phyloP scores from a whole-genome alignment of 2,888 invertebrate species.

The Dexiosoma caninum region DNA sequence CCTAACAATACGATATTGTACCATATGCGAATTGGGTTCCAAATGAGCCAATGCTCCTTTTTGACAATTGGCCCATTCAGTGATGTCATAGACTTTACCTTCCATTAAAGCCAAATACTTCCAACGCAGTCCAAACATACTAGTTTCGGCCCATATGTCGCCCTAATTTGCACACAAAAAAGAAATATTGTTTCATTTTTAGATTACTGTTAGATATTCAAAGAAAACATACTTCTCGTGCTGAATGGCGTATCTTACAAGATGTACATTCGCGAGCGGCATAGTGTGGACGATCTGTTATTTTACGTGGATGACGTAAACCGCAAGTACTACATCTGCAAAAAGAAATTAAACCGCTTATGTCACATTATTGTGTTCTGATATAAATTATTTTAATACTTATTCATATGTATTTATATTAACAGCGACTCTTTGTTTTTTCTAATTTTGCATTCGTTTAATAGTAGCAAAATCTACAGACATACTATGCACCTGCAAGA shows the following conservation, averaged over 20 bases:
- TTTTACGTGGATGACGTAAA: slow-evolving; percentile 90
- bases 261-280: slow-evolving; percentile 94
- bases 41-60: slow-evolving; percentile 82
- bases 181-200: neutral
- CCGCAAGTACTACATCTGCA: slow-evolving; percentile 94
- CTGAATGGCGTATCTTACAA: slow-evolving; percentile 93
- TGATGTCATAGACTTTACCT: slow-evolving; percentile 95
- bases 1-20: slow-evolving; percentile 81
- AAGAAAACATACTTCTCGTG: slow-evolving; percentile 83
- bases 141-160: slow-evolving; percentile 97
- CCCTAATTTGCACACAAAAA: slow-evolving; percentile 80
- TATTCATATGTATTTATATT: too few species aligned
- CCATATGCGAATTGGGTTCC: slow-evolving; percentile 93
- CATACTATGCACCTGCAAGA: too few species aligned
- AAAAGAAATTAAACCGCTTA: neutral
- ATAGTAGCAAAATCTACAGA: too few species aligned
- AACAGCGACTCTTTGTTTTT: too few species aligned
- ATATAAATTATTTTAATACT: too few species aligned
- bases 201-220: neutral
- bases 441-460: too few species aligned
- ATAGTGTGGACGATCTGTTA: slow-evolving; percentile 91
- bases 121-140: slow-evolving; percentile 92
- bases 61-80: slow-evolving; percentile 97
- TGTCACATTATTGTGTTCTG: too few species aligned
- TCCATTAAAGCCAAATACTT: slow-evolving; percentile 98